A percentile compares a stretch with the other conserved stretches of the same genome.
phyloP scores from a whole-genome alignment of 2,113 vertebrate genomes.

The Saccopteryx leptura region DNA sequence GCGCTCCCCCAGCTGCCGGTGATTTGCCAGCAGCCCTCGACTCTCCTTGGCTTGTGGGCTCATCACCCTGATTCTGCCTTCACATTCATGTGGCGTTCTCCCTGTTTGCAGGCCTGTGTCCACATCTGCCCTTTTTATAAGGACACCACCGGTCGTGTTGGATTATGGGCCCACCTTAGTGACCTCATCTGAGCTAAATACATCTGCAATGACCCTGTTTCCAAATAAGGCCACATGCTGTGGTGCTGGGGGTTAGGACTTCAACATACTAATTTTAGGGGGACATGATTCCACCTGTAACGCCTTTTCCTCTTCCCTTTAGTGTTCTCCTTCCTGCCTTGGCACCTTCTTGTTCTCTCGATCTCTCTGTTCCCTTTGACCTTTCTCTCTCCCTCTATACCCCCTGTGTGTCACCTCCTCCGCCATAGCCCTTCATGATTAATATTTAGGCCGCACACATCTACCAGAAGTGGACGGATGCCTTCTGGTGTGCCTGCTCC shows the following conservation, averaged over 20 bases:
- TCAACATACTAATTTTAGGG: neutral
- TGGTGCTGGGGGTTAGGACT: neutral
- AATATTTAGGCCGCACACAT: neutral
- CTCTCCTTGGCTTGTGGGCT: neutral
- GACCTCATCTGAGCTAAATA: neutral
- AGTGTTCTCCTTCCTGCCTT: neutral
- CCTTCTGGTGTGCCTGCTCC: neutral
- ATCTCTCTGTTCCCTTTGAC: neutral
- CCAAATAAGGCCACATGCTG: neutral
- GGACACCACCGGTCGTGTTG: neutral
- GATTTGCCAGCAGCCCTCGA: neutral
- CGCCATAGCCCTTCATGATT: neutral
- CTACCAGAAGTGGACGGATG: neutral
- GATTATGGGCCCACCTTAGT: neutral
- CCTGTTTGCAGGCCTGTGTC: rapidly evolving
- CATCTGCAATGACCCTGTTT: neutral
- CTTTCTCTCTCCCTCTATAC: neutral
- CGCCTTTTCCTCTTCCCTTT: neutral
- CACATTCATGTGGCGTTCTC: rapidly evolving
- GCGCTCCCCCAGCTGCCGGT: neutral
- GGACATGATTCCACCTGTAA: neutral
- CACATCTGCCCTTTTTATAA: neutral
- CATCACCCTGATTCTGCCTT: rapidly evolving
- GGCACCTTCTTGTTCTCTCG: neutral
- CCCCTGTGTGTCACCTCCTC: neutral